Evolutionary conservation across 2,888 invertebrate genomes (phyloP).

Genomic region (Cheilosia grossa): DNA sequence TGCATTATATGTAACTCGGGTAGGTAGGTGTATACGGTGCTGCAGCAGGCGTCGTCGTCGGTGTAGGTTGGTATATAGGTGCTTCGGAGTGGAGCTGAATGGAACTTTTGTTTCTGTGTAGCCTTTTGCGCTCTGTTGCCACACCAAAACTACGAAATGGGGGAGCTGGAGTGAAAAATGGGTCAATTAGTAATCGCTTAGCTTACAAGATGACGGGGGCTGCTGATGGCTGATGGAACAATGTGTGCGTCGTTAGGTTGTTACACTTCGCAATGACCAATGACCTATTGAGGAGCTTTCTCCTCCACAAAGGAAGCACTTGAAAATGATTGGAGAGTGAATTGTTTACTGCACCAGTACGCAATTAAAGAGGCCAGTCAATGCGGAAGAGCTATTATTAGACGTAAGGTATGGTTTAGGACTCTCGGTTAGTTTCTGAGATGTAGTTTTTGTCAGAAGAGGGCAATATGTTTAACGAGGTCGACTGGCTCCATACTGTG

Average conservation of each 20-base stretch:
- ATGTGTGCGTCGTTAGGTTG: constrained; percentile 54
- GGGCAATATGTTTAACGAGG: no score
- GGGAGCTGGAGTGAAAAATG: constrained; percentile 53
- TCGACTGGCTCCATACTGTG: no score
- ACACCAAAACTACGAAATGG: constrained; percentile 34
- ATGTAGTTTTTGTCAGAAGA: no score
- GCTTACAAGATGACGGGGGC: constrained; percentile 36
- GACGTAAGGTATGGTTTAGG: no score
- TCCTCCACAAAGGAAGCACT: constrained; percentile 33
- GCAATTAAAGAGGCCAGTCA: constrained; percentile 14
- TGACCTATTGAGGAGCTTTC: constrained; percentile 41
- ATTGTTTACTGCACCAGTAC: constrained; percentile 35
- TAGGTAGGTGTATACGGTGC: constrained; percentile 7
- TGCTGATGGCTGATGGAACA: constrained; percentile 17
- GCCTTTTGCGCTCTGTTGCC: constrained; percentile 34
- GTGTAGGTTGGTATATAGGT: neutral
- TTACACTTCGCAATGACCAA: constrained; percentile 52
- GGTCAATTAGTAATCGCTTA: constrained; percentile 70
- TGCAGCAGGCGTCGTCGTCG: constrained; percentile 8
- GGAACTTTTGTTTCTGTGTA: constrained; percentile 57
- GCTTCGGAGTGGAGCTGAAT: constrained; percentile 16
- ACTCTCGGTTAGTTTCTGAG: no score
- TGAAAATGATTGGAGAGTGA: constrained; percentile 54
- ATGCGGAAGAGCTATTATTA: neutral
- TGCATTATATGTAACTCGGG: constrained; percentile 59